Percentiles rank a stretch among this genome's conserved stretches.
Conservation (phyloP, 2,888 invertebrate species). For the Acleris holmiana region DNA sequence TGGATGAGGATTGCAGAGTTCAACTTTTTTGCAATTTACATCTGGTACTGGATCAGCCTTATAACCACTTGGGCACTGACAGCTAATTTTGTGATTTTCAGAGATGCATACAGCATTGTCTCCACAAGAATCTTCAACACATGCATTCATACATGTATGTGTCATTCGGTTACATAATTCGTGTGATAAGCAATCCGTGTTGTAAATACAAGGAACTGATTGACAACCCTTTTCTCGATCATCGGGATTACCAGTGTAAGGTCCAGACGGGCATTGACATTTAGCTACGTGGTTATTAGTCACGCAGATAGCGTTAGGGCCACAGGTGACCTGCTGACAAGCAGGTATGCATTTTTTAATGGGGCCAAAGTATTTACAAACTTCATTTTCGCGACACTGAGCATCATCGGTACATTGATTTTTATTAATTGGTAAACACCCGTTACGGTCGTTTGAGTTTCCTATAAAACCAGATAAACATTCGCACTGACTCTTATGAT, state of each 20-base stretch:
- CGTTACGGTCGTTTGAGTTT: constrained; percentile 94
- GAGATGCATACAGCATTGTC: constrained; percentile 94
- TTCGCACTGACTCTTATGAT: constrained; percentile 91
- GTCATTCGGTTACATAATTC: constrained; percentile 93
- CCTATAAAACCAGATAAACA: constrained; percentile 93
- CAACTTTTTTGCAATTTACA: constrained; percentile 89
- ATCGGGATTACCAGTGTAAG: constrained; percentile 93
- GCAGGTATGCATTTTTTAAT: constrained; percentile 89
- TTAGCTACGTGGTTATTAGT: constrained; percentile 95
- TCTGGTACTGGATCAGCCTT: constrained; percentile 93
- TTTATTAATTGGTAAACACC: constrained; percentile 89
- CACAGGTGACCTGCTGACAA: constrained; percentile 91
- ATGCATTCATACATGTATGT: constrained; percentile 92
- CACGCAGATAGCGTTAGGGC: constrained; percentile 93
- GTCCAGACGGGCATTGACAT: constrained; percentile 95
- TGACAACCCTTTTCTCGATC: constrained; percentile 90
- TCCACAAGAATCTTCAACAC: constrained; percentile 92
- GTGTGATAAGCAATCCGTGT: constrained; percentile 91
- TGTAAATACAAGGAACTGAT: constrained; percentile 93
- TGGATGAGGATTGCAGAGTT: constrained; percentile 90
- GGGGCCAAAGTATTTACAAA: constrained; percentile 87
- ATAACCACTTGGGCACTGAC: constrained; percentile 94
- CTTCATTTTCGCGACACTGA: constrained; percentile 93
- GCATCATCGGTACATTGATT: constrained; percentile 91
- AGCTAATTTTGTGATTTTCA: constrained; percentile 91